Evolutionary conservation across 2,888 invertebrate genomes (phyloP), one percentile per base, ranked within the genome.

Genomic region (Caenorhabditis angaria): DNA sequence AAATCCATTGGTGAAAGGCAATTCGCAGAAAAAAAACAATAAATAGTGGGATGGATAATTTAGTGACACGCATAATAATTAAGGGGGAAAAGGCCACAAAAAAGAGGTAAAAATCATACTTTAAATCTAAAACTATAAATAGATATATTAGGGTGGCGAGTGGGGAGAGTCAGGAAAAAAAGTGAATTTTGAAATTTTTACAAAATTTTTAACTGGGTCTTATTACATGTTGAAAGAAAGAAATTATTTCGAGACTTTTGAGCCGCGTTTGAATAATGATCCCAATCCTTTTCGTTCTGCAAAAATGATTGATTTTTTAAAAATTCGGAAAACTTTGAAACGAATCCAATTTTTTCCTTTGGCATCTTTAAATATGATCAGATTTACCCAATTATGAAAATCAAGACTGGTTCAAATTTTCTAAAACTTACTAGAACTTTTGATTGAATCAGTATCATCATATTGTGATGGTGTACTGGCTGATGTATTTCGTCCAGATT

Each of bases 381-480:
- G n/a, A n/a, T n/a, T n/a, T n/a, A n/a, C n/a, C n/a, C n/a, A n/a
- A n/a, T n/a, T n/a, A n/a, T n/a, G n/a, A n/a, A n/a, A n/a, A n/a
- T n/a, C n/a, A n/a, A n/a, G n/a, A n/a, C n/a, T n/a, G n/a, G n/a
- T n/a, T n/a, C n/a, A n/a, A n/a, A n/a, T n/a, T n/a, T n/a, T n/a
- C n/a, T n/a, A n/a, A n/a, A 41, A 41, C 41, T 65, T 65, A 68
- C 68, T 72, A 50, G 72, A 72, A 29, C 65, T 65, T 32, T 76
- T 78, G 54, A 75, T 70, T 1, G 78, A 77, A 32, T 77, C 77
- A 8, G 64, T 72, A 55, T 77, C 77, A 53, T 77, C 77, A 28
- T 67, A 72, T 18, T 68, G 61, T 29, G 14, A 41, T 18, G 59
- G 35, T 4, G 72, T 61, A 24, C 67, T 70, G 3, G 73, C 64